Evolutionary conservation across 1,140 invertebrate species (phyloP).

Genomic region (Galendromus occidentalis): DNA sequence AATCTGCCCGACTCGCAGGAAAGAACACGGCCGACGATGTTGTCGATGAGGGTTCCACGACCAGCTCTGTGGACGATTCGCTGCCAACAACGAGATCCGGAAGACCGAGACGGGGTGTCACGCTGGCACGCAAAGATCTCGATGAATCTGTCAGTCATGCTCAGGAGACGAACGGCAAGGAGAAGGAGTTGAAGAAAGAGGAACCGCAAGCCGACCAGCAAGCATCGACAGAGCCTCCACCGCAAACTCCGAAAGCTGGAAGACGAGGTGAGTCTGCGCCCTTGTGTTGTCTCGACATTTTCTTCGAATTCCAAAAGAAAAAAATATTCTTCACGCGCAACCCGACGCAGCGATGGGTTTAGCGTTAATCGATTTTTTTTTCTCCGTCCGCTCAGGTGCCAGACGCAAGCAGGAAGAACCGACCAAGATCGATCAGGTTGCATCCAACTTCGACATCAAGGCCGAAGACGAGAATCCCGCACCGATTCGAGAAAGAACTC

Average conservation of each 20-base stretch:
- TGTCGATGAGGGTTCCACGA: conserved; percentile 61
- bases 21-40: conserved; percentile 53
- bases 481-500: not conserved
- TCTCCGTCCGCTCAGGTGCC: not conserved
- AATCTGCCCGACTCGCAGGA: conserved; percentile 40
- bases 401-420: conserved; percentile 2
- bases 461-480: conserved; percentile 13
- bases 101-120: not conserved
- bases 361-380: not conserved
- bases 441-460: conserved; percentile 14
- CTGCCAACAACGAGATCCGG: conserved; percentile 3
- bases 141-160: conserved; percentile 13
- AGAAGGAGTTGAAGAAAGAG: not conserved
- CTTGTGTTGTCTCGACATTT: not conserved
- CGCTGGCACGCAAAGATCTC: not conserved
- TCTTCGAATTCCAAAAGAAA: not conserved
- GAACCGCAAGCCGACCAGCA: not conserved
- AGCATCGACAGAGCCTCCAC: not conserved
- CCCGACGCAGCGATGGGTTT: not conserved
- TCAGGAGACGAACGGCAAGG: conserved; percentile 12
- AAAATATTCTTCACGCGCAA: not conserved
- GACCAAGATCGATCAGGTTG: not conserved
- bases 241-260: not conserved
- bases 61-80: not conserved
- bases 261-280: not conserved